Conservation (phyloP, 2,113 vertebrate genomes). For the Chelonoidis abingdonii region DNA sequence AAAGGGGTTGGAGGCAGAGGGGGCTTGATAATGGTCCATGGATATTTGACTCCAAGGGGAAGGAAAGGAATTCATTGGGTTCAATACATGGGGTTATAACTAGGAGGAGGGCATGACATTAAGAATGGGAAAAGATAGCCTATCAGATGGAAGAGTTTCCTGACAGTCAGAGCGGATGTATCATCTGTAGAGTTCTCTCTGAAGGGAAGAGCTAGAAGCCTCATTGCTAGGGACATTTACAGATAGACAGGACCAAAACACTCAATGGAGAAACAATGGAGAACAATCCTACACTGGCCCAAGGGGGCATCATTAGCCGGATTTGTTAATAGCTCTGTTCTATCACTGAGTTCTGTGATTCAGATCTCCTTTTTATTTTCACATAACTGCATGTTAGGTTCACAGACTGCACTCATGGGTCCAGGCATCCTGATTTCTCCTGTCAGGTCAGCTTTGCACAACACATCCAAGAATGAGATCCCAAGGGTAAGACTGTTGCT, state of each 20-base stretch:
- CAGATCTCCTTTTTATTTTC: not conserved
- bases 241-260: not conserved
- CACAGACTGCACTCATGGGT: not conserved
- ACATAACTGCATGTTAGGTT: not conserved
- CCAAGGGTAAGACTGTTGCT: accelerated
- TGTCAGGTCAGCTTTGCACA: not conserved
- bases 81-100: not conserved
- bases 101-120: not conserved
- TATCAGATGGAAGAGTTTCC: not conserved
- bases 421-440: not conserved
- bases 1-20: not conserved
- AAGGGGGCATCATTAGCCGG: not conserved
- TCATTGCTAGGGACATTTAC: not conserved
- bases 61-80: not conserved
- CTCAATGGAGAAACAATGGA: not conserved
- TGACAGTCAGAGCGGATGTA: not conserved
- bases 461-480: not conserved
- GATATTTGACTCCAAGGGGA: not conserved
- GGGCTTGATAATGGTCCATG: not conserved
- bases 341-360: not conserved
- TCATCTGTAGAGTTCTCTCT: no score
- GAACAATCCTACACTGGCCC: no score
- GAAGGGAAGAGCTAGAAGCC: not conserved
- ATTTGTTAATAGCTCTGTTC: not conserved
- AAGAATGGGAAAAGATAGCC: not conserved